Evolutionary conservation across 2,888 invertebrate genomes (phyloP), one percentile per base, ranked within the genome.

Genomic region (Acrobasis suavella): DNA sequence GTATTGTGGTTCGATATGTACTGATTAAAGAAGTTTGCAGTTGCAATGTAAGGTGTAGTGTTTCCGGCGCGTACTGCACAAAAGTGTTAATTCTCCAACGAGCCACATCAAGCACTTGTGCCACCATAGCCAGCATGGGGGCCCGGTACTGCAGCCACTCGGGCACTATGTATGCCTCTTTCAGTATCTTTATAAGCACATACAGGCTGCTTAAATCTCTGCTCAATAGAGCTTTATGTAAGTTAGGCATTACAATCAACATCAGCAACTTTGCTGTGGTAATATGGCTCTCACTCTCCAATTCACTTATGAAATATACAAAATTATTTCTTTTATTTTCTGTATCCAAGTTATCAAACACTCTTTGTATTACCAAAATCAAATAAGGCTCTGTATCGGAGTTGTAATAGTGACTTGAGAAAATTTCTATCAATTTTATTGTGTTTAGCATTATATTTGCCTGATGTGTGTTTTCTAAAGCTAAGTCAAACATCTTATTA

Each of bases 101-200:
- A 1, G 85, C 81, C 2, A 75, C 71, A 64, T 89, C 85, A 56
- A 92, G 67, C 2, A 89, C 79, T 72, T 90, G 91, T 12, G 81
- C 89, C 17, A 91, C 65, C 87, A 90, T 87, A 0, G 86, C 89
- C 50, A 92, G 69, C 74, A 89, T 79, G 14, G 92, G 91, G 12
- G 89, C 87, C 54, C 89, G 78, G 67, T 86, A 90, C 59, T 75
- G 71, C 51, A 78, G n/a, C 50, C 89, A 68, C 52, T 91, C 89
- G 9, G 76, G 71, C 5, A 83, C 62, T 9, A 67, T 71, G 63
- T 78, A 91, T 1, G 80, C 80, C 15, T 76, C 73, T 49, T 70
- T 68, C 52, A 92, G 67, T 12, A 90, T 67, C 52, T 76, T 82
- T 32, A 86, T 74, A 63, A 85, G 85, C 32, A 82, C 66, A 69